Evolutionary conservation across 2,113 vertebrate species (phyloP).

Genomic region (Aptenodytes patagonicus): DNA sequence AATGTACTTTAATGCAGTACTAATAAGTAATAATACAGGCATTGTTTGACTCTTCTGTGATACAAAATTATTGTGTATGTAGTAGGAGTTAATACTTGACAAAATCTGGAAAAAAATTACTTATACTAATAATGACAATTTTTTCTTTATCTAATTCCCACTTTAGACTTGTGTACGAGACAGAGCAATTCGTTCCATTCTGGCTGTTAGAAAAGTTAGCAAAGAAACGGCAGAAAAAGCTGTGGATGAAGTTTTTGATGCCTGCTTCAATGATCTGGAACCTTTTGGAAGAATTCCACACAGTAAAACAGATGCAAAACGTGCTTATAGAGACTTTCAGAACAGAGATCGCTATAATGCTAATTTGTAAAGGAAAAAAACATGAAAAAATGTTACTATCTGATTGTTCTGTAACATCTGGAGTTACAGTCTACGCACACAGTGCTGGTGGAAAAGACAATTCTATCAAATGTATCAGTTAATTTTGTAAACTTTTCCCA

Average conservation of each 20-base stretch:
- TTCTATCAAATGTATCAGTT: background rate
- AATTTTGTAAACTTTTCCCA: background rate
- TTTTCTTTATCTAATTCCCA: background rate
- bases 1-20: background rate
- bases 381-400: background rate
- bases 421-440: background rate
- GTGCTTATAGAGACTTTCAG: constrained; percentile 85
- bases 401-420: background rate
- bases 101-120: background rate
- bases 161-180: constrained; percentile 87
- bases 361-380: constrained; percentile 78
- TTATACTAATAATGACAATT: background rate
- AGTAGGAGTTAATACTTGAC: background rate
- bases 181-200: constrained; percentile 89
- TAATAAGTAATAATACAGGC: background rate
- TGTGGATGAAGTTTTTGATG: constrained; percentile 91
- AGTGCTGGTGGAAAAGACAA: background rate
- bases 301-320: constrained; percentile 80
- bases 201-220: constrained; percentile 90
- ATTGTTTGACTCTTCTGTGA: background rate
- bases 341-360: constrained; percentile 87
- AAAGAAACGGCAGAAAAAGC: constrained; percentile 84
- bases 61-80: background rate
- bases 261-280: constrained; percentile 91
- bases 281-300: constrained; percentile 95